Base-by-base conservation (phyloP, 1,140 invertebrate species). In the Leptinotarsa defecta region DNA sequence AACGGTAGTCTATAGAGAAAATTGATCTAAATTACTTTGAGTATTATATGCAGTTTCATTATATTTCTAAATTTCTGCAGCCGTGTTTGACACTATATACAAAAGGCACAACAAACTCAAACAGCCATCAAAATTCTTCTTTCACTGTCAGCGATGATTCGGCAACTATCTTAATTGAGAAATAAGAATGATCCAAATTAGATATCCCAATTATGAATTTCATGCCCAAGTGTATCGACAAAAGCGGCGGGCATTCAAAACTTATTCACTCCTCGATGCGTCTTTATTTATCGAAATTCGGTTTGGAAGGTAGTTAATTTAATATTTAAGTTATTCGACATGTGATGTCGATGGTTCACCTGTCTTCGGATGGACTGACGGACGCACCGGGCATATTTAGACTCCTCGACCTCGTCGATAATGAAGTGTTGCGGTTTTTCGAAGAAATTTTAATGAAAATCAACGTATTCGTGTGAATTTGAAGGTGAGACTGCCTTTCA, bases 251-350 rank as follows among this genome's bases (percentile, higher is more conserved):
- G 27, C 48, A 63, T 73, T 73, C 3, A 73, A 73, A 63, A 63
- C 15, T 48, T 61, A 76, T 74, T 62, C 49, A 74, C 49, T 57
- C 49, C 27, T 67, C 69, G 62, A 69, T 68, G 22, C 62, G 63
- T 76, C 69, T 76, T 76, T 64, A 75, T 69, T 73, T 74, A 71
- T 77, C 68, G 62, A 62, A 71, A 48, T 74, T 64, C 68, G n/a
- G 63, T 48, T 63, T 69, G 27, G 67, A 73, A 75, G 73, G 63
- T 49, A 48, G 22, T 76, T 78, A 75, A 78, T 76, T 78, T 79
- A 79, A 77, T 77, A 77, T 77, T 77, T 76, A 80, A 80, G 64
- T 75, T 78, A 79, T 77, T 80, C 79, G 74, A 64, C 77, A 76
- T 78, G 72, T 76, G 77, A 76, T 67, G 72, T 57, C 63, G 72